phyloP scores from a whole-genome alignment of 2,797 vertebrate genomes.

The Scomberomorus guttatus region DNA sequence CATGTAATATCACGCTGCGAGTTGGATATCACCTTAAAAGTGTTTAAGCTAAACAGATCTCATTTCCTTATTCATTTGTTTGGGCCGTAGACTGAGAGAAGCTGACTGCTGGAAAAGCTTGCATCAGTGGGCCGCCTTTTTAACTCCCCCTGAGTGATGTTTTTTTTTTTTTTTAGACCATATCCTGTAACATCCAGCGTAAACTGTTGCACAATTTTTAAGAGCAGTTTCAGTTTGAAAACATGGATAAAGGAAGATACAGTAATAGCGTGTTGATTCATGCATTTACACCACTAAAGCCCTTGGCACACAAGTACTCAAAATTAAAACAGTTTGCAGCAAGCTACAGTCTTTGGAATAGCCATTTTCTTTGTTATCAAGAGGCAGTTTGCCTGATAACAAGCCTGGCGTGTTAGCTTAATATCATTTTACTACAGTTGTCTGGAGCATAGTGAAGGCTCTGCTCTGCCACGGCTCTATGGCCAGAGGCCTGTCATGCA shows the following conservation, averaged over 20 bases:
- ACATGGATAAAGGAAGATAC: constrained; percentile 17
- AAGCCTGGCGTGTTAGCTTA: constrained; percentile 42
- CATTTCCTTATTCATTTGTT: constrained; percentile 42
- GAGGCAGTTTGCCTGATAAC: constrained; percentile 58
- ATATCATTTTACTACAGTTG: constrained; percentile 52
- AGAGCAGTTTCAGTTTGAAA: constrained; percentile 32
- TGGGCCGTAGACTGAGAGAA: constrained; percentile 14
- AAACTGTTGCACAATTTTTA: constrained; percentile 23
- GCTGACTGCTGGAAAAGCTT: constrained; percentile 5
- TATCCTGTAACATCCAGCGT: not conserved
- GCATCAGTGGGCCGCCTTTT: not conserved
- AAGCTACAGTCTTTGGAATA: constrained; percentile 43
- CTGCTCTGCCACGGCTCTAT: constrained; percentile 42
- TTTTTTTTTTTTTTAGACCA: constrained; percentile 23
- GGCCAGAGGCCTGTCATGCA: constrained; percentile 44
- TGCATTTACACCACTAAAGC: constrained; percentile 34
- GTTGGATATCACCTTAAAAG: constrained; percentile 52
- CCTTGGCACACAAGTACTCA: constrained; percentile 19
- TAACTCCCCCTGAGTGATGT: not conserved
- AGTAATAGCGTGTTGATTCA: constrained; percentile 24
- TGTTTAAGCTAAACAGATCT: constrained; percentile 47
- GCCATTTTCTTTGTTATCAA: constrained; percentile 55
- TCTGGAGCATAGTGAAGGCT: constrained; percentile 47
- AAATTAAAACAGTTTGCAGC: constrained; percentile 46
- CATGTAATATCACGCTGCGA: constrained; percentile 39